Evolutionary conservation across 2,797 vertebrate genomes (phyloP).

Genomic region (Pipistrellus kuhlii): DNA sequence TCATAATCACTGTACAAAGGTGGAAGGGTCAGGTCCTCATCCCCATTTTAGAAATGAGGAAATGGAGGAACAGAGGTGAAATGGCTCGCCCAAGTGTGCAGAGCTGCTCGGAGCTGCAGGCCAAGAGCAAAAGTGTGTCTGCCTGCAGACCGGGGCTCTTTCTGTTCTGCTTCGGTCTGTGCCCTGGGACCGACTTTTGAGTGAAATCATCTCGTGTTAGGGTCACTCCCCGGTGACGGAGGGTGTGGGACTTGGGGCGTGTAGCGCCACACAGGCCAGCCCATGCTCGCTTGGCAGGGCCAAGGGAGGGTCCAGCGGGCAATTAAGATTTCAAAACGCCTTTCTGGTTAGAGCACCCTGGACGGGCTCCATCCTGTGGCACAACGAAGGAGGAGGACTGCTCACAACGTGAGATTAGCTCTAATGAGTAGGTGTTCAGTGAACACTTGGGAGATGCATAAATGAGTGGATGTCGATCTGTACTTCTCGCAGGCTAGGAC

Average conservation of each 20-base stretch:
- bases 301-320: constrained; percentile 55
- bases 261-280: neutral
- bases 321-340: constrained; percentile 77
- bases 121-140: constrained; percentile 28
- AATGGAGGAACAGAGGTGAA: constrained; percentile 79
- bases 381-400: constrained; percentile 35
- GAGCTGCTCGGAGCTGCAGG: constrained; percentile 49
- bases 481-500: neutral
- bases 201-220: neutral
- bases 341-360: constrained; percentile 67
- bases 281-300: neutral
- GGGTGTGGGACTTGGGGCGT: neutral
- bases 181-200: neutral
- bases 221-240: neutral
- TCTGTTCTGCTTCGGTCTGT: constrained; percentile 3
- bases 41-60: constrained; percentile 82
- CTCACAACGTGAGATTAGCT: constrained; percentile 63
- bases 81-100: neutral
- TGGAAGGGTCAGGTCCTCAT: constrained; percentile 78
- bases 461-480: constrained; percentile 33
- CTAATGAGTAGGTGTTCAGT: constrained; percentile 73
- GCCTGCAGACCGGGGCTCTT: neutral
- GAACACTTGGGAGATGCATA: constrained; percentile 68
- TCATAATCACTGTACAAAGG: constrained; percentile 73
- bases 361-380: constrained; percentile 65